Conservation (phyloP, 2,113 vertebrate species). For the zebrafish (Danio rerio) region DNA sequence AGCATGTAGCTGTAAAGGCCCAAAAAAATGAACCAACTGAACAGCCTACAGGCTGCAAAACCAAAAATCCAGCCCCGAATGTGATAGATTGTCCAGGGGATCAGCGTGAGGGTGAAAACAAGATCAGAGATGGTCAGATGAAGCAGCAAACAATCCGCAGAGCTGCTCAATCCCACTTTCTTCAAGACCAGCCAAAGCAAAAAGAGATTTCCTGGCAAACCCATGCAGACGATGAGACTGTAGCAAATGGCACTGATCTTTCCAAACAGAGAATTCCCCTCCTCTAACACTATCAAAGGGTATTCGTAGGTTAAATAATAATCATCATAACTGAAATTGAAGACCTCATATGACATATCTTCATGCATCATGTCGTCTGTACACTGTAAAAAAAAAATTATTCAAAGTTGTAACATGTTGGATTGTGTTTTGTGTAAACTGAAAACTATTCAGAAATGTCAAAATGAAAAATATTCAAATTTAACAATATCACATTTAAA, state of each 20-base stretch:
- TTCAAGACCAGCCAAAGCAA: slow-evolving; percentile 57
- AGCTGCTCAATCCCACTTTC: slow-evolving; percentile 62
- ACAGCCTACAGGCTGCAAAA: slow-evolving; percentile 61
- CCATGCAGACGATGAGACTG: slow-evolving; percentile 57
- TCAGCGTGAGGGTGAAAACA: slow-evolving; percentile 67
- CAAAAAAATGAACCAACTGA: slow-evolving; percentile 62
- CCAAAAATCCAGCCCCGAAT: slow-evolving; percentile 67
- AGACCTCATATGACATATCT: neutral
- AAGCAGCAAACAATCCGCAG: slow-evolving; percentile 72
- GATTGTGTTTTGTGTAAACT: neutral
- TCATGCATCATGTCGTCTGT: neutral
- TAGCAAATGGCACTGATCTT: slow-evolving; percentile 19
- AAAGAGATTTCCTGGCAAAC: slow-evolving; percentile 55
- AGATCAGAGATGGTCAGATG: slow-evolving; percentile 75
- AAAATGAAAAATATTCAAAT: neutral
- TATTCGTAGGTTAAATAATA: neutral
- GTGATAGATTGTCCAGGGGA: slow-evolving; percentile 60
- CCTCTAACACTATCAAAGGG: slow-evolving; percentile 24
- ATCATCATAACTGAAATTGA: slow-evolving; percentile 1
- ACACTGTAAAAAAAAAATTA: neutral
- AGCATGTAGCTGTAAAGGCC: slow-evolving; percentile 74
- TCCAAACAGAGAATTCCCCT: neutral
- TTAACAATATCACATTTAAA: too few relatives aligned
- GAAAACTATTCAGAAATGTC: neutral
- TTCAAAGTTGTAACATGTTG: neutral